Conservation (phyloP, 1,140 invertebrate species). For the Capitella teleta region DNA sequence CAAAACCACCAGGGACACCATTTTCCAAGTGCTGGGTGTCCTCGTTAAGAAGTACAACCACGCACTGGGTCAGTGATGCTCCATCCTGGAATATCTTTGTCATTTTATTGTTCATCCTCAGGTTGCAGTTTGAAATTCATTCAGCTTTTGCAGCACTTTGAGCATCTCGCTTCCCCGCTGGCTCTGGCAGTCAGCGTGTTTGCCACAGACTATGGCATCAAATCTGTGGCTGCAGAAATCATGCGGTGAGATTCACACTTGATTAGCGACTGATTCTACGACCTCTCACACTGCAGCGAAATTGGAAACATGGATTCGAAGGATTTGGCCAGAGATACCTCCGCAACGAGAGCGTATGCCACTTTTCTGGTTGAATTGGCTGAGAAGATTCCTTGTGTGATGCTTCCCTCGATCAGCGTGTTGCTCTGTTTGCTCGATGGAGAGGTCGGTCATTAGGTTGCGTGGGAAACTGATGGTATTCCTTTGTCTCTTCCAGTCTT, state of each 20-base stretch:
- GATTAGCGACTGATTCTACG: too few relatives aligned
- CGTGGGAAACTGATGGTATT: background rate
- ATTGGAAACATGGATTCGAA: constrained; percentile 46
- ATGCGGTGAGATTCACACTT: constrained; percentile 38
- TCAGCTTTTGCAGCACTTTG: constrained; percentile 62
- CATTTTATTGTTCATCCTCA: constrained; percentile 24
- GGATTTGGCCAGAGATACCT: constrained; percentile 45
- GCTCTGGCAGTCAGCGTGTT: constrained; percentile 56
- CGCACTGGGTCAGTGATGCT: constrained; percentile 23
- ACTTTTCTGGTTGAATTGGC: constrained; percentile 59
- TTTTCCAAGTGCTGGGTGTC: constrained; percentile 67
- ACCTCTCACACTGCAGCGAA: background rate
- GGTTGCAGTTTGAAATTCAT: constrained; percentile 41
- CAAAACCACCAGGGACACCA: constrained; percentile 55
- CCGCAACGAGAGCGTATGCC: constrained; percentile 53
- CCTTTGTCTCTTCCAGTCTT: constrained; percentile 49
- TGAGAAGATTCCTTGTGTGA: constrained; percentile 51
- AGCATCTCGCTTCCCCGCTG: constrained; percentile 56
- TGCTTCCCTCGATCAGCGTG: constrained; percentile 52
- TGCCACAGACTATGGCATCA: constrained; percentile 51
- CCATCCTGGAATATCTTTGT: background rate
- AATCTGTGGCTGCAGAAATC: constrained; percentile 57
- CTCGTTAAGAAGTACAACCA: constrained; percentile 73
- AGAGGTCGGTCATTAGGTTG: constrained; percentile 33
- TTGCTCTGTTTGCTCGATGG: constrained; percentile 49